Evolutionary conservation across 1,140 invertebrate genomes (phyloP), one percentile per base, ranked within the genome.

Genomic region (Drosophila guanche): DNA sequence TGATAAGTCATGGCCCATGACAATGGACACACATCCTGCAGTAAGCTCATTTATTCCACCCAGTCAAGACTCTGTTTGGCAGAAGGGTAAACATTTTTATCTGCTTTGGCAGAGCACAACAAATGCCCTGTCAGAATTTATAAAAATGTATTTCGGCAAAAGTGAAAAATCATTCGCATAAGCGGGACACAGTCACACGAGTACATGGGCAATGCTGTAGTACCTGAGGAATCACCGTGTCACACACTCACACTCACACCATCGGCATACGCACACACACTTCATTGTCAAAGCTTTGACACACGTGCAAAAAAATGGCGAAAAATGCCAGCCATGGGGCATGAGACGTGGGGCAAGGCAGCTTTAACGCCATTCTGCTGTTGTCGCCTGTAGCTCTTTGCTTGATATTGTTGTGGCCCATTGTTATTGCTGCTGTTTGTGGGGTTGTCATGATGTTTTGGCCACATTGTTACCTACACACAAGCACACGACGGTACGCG

Each of bases 71-170:
- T 56, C 22, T 47, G 4, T 12, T 48, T 20, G 16, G 1, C 33
- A 57, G 40, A 12, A 41, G 69, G 20, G 41, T 48, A 61, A 69
- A 74, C 69, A 74, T 83, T 83, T 85, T 85, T 76, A 84, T 80
- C 76, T 80, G 53, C 48, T 65, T 68, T 56, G 47, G 27, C 27
- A 10, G 48, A 58, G 46, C 56, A 67, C 58, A 79, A 85, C 63
- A 86, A 79, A 73, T 85, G 72, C 74, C 61, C 76, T 84, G 80
- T 84, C 80, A 85, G 78, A 84, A 80, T 67, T 72, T 76, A 85
- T 76, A 67, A 81, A 86, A 88, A 75, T 88, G 77, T 88, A 76
- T 86, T 80, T 67, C 46, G 57, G 50, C 40, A 77, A 68, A 77
- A 81, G 83, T 77, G 69, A 81, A 81, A 86, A 75, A 78, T 78